Percentiles rank a stretch among this genome's conserved stretches.
Conservation (phyloP, 2,888 invertebrate species). For the Mimumesa dahlbomi region DNA sequence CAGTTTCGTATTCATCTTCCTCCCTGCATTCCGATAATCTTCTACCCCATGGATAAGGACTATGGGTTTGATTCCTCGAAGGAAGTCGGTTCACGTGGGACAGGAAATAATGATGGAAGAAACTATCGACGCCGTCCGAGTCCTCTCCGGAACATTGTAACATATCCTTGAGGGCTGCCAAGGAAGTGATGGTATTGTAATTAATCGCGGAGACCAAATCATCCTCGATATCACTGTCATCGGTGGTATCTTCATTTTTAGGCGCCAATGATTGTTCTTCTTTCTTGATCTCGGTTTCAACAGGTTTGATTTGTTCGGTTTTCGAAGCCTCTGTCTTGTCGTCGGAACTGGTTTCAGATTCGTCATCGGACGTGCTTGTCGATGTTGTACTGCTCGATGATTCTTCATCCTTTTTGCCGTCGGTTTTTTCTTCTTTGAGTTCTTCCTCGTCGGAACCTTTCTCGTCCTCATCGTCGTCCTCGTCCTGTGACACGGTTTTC, state of each 20-base stretch:
- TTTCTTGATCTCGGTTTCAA: constrained; percentile 41
- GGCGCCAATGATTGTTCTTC: constrained; percentile 39
- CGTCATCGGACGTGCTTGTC: constrained; percentile 75
- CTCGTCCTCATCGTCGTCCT: constrained; percentile 64
- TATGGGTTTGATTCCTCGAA: constrained; percentile 82
- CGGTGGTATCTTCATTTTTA: constrained; percentile 74
- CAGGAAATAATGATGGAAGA: constrained; percentile 88
- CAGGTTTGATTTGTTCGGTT: constrained; percentile 45
- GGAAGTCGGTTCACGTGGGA: constrained; percentile 88
- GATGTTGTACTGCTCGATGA: constrained; percentile 72
- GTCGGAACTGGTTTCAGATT: constrained; percentile 77
- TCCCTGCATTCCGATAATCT: constrained; percentile 91
- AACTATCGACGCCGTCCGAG: constrained; percentile 82
- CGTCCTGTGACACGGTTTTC: constrained; percentile 50
- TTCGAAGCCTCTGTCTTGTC: constrained; percentile 75
- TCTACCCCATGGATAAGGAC: constrained; percentile 79
- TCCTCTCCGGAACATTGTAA: constrained; percentile 84
- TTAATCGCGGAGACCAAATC: constrained; percentile 86
- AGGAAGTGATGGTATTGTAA: constrained; percentile 86
- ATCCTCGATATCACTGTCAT: constrained; percentile 84
- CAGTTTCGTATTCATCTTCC: constrained; percentile 90
- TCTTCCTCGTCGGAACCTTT: constrained; percentile 62
- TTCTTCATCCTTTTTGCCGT: constrained; percentile 70
- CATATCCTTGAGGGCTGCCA: constrained; percentile 86
- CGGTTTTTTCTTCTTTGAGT: constrained; percentile 49